Evolutionary conservation across 2,113 vertebrate genomes (phyloP).

Genomic region (Sturnus vulgaris): DNA sequence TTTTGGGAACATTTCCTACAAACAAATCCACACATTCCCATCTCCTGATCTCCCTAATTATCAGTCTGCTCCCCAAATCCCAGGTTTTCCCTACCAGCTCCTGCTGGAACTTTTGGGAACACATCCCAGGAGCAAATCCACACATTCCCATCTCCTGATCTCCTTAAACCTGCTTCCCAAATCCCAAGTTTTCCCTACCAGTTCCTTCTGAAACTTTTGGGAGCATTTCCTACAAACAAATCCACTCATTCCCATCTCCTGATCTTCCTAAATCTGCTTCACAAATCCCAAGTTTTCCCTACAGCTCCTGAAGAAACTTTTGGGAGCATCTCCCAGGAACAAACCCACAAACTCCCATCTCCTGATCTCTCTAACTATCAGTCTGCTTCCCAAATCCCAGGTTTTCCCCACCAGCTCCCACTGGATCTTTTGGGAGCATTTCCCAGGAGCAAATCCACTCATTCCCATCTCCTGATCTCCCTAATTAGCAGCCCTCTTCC

Average conservation of each 20-base stretch:
- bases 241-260: not conserved
- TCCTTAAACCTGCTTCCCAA: not conserved
- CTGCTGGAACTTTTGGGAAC: not conserved
- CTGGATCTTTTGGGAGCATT: not conserved
- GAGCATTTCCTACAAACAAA: not conserved
- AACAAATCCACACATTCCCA: not conserved
- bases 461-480: not conserved
- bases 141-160: not conserved
- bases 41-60: not conserved
- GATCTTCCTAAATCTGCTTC: no score
- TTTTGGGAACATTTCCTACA: not conserved
- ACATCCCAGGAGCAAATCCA: no score
- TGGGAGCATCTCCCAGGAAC: not conserved
- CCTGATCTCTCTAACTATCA: no score
- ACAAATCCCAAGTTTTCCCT: no score
- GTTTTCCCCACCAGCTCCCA: no score
- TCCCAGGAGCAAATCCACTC: no score
- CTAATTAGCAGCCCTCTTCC: not conserved
- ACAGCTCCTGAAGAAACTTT: no score
- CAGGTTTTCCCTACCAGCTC: rapidly evolving
- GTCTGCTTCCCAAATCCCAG: no score
- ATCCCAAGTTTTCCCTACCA: rapidly evolving
- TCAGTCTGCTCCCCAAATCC: not conserved
- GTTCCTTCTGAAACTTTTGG: rapidly evolving
- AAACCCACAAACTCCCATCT: no score